Conservation (phyloP, 2,888 invertebrate genomes). For the Lasioglossum lativentre region DNA sequence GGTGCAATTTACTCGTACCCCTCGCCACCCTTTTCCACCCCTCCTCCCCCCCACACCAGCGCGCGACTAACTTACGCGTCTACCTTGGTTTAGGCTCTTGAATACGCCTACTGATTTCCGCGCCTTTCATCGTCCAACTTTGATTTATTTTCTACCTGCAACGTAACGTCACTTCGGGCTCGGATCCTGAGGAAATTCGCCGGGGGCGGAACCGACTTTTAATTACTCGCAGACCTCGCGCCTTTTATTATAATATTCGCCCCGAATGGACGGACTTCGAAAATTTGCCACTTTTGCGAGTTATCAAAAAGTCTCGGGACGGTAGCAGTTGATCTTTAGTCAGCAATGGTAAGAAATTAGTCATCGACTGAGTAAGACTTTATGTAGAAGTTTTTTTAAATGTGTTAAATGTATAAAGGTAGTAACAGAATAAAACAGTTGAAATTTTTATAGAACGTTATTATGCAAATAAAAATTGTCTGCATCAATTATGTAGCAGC, state of each 20-base stretch:
- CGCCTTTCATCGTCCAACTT: slow-evolving; percentile 48
- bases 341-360: no score
- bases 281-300: background rate
- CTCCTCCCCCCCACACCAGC: background rate
- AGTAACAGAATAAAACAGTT: no score
- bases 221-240: background rate
- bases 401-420: no score
- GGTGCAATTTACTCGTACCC: slow-evolving; percentile 77
- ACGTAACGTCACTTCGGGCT: background rate
- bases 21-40: slow-evolving; percentile 51
- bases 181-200: background rate
- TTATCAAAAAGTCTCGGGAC: background rate
- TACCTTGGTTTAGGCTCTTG: slow-evolving; percentile 49
- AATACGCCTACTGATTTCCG: slow-evolving; percentile 53
- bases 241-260: slow-evolving; percentile 6
- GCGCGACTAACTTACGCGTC: slow-evolving; percentile 34
- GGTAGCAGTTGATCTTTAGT: background rate
- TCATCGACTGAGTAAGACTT: no score
- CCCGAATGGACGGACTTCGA: background rate
- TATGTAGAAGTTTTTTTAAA: no score
- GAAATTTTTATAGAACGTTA: no score
- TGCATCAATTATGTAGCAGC: no score
- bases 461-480: no score
- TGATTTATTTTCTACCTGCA: slow-evolving; percentile 58
- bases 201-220: background rate